Base-by-base conservation (phyloP, 1,140 invertebrate species). In the Oncopodura yosiiana region DNA sequence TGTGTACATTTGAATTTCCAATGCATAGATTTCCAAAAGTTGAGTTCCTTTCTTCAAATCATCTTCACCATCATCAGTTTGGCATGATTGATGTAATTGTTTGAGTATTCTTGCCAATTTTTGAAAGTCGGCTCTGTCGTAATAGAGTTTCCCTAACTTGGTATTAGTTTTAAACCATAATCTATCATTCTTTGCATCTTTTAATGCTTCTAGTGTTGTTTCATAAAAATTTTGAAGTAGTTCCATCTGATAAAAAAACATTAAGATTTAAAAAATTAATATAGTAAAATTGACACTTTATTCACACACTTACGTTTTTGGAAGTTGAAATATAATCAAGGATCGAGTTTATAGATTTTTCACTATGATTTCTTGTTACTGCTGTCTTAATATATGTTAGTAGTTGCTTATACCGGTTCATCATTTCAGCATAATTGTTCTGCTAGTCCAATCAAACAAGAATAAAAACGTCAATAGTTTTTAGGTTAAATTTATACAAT, bases 1-100 rank as follows among this genome's bases (percentile, higher is more conserved):
- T 1, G 95, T 99, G 69, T 99, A 97, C 95, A 99, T 99, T 77
- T 99, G 95, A 67, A 99, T 99, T 79, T 99, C 95, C 61, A 99
- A 72, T 1, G 96, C 96, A 74, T 99, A 99, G 49, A 99, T 98
- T 74, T 99, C 95, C 38, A 99, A 73, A 8, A 99, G 72, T 68
- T 99, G 95, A 2, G 95, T 99, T 38, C 94, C 94, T 73, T 99
- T 99, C 70, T 98, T 97, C 43, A 98, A 74, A 72, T 99, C 95
- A 77, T 98, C 94, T 73, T 97, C 93, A n/a, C 95, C 95, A 69
- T 96, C 91, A 74, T 97, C 94, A 32, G 93, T 99, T 82, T 94
- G 92, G 74, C 95, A 99, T 49, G 93, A 97, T 65, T 88, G 84
- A 71, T 97, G 94, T 38, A 99, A 73, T 70, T 99, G 94, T 73